These are phyloP conservation scores for Neotoxoptera formosana DNA, from an alignment of 1,140 invertebrate species.

Conservation along the genomic window DNA sequence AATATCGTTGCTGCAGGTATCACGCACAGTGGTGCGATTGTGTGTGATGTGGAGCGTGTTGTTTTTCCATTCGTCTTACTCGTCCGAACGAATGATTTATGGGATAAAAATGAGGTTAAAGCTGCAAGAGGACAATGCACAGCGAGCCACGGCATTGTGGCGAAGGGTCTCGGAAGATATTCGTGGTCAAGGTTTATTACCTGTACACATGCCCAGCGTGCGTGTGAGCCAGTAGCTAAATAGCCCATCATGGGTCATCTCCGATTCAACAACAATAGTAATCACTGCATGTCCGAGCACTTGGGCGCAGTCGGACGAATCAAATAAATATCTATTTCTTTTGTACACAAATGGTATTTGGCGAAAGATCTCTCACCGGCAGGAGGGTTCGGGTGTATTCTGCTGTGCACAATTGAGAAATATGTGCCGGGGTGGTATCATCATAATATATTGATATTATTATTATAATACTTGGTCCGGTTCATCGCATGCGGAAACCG, in stretches of 20 bases:
- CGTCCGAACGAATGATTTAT: slow-evolving; percentile 18
- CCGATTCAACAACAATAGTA: background rate
- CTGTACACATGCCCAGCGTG: background rate
- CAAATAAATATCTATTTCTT: background rate
- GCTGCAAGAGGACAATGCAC: background rate
- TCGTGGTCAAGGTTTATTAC: slow-evolving; percentile 54
- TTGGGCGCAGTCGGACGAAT: background rate
- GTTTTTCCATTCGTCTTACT: background rate
- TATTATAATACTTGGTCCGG: background rate
- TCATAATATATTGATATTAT: background rate
- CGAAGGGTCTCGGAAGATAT: slow-evolving; percentile 7
- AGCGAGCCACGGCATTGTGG: background rate
- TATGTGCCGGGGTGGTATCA: background rate
- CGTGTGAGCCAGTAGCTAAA: background rate
- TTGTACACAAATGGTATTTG: background rate
- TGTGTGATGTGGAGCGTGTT: background rate
- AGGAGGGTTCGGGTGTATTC: background rate
- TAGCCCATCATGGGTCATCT: background rate
- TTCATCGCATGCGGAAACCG: background rate
- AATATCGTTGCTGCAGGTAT: background rate
- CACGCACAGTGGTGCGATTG: background rate
- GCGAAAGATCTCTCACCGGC: background rate
- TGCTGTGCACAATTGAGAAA: background rate
- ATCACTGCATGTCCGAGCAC: background rate
- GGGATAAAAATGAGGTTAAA: slow-evolving; percentile 27